phyloP scores from a whole-genome alignment of 2,888 invertebrate genomes.

The Harmothoe impar region DNA sequence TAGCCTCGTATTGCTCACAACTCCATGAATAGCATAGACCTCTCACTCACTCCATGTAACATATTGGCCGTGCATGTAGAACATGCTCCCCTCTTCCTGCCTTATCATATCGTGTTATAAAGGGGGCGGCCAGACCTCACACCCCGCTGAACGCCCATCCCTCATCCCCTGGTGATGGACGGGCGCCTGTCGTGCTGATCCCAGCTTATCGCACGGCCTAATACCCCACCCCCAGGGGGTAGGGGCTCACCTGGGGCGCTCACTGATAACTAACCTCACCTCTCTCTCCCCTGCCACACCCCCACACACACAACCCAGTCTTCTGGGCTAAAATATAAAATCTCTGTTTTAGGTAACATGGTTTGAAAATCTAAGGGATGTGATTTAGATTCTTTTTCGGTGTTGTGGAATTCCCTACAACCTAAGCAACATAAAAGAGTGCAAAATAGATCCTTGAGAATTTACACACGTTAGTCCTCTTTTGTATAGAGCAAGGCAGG shows the following conservation, averaged over 20 bases:
- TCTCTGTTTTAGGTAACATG: too few species aligned
- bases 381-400: too few species aligned
- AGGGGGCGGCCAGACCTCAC: neutral
- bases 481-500: too few species aligned
- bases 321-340: neutral
- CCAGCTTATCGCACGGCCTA: slow-evolving; percentile 23
- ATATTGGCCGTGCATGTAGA: slow-evolving; percentile 2
- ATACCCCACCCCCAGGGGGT: slow-evolving; percentile 14
- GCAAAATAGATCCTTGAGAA: too few species aligned
- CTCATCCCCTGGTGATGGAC: slow-evolving; percentile 3
- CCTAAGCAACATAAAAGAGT: too few species aligned
- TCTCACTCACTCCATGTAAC: neutral
- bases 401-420: too few species aligned
- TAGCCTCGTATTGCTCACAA: neutral
- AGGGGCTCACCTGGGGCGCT: neutral
- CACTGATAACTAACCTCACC: neutral
- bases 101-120: neutral
- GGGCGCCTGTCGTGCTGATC: slow-evolving; percentile 1
- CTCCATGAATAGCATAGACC: neutral
- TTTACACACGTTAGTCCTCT: too few species aligned
- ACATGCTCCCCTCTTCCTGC: neutral
- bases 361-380: too few species aligned
- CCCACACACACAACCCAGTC: neutral
- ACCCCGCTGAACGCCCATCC: neutral
- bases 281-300: neutral